Percentiles rank a stretch among this genome's conserved stretches.
Conservation (phyloP, 2,113 vertebrate genomes). For the Plotosus lineatus region DNA sequence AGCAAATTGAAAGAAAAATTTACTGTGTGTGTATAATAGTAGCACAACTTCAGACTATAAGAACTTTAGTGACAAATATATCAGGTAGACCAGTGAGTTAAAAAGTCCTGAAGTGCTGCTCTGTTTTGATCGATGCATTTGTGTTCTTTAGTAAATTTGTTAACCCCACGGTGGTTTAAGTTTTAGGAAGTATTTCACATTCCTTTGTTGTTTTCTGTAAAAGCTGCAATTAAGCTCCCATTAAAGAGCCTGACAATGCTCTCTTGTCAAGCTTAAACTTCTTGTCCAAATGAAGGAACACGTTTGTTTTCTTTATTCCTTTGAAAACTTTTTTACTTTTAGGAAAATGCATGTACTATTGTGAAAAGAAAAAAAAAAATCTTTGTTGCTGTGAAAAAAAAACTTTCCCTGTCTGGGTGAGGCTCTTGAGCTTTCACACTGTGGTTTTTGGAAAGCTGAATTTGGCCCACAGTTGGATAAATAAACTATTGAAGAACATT, state of each 20-base stretch:
- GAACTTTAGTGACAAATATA: background rate
- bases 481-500: slow-evolving; percentile 36
- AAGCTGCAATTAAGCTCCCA: slow-evolving; percentile 14
- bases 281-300: background rate
- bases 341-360: background rate
- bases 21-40: background rate
- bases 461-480: slow-evolving; percentile 5
- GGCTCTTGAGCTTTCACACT: background rate
- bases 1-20: background rate
- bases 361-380: slow-evolving; percentile 14
- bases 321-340: background rate
- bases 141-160: slow-evolving; percentile 1
- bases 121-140: background rate
- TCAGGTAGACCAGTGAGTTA: background rate
- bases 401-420: slow-evolving; percentile 24
- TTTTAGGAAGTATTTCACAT: background rate
- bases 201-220: slow-evolving; percentile 15
- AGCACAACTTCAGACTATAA: slow-evolving; percentile 1
- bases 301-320: background rate
- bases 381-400: slow-evolving; percentile 19
- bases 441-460: background rate
- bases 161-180: slow-evolving; percentile 12
- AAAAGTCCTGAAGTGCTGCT: background rate
- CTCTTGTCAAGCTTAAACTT: background rate
- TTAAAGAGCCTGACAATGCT: background rate